Conservation (phyloP, 2,797 vertebrate species). For the Malacoraja senta region DNA sequence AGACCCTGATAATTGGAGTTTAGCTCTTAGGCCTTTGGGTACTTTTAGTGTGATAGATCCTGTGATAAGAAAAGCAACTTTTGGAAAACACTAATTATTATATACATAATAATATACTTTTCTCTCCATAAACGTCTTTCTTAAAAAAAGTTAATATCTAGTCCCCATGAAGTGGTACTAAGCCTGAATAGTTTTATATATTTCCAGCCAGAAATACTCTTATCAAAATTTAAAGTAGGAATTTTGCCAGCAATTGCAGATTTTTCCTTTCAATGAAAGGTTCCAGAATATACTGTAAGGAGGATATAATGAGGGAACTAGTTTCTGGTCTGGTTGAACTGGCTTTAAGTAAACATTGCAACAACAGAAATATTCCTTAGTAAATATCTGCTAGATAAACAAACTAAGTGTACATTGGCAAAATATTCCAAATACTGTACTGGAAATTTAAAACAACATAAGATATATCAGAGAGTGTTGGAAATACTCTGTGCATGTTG, state of each 20-base stretch:
- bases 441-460: too few species aligned
- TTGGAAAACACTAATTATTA: slow-evolving; percentile 8
- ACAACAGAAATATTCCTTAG: not conserved
- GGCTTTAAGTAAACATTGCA: not conserved
- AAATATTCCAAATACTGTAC: too few species aligned
- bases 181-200: not conserved
- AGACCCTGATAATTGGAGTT: slow-evolving; percentile 66
- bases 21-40: slow-evolving; percentile 66
- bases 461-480: too few species aligned
- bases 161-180: not conserved
- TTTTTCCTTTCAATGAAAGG: not conserved
- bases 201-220: not conserved
- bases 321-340: not conserved
- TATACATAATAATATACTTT: not conserved
- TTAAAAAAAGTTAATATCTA: not conserved
- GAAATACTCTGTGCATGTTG: too few species aligned
- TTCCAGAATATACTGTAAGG: not conserved
- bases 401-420: not conserved
- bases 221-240: not conserved
- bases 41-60: slow-evolving; percentile 76
- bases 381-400: not conserved
- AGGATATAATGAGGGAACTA: not conserved
- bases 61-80: slow-evolving; percentile 48
- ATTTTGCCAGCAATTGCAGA: not conserved
- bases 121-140: not conserved